Evolutionary conservation across 1,140 invertebrate species (phyloP).

Genomic region (Drosophila malerkotliana): DNA sequence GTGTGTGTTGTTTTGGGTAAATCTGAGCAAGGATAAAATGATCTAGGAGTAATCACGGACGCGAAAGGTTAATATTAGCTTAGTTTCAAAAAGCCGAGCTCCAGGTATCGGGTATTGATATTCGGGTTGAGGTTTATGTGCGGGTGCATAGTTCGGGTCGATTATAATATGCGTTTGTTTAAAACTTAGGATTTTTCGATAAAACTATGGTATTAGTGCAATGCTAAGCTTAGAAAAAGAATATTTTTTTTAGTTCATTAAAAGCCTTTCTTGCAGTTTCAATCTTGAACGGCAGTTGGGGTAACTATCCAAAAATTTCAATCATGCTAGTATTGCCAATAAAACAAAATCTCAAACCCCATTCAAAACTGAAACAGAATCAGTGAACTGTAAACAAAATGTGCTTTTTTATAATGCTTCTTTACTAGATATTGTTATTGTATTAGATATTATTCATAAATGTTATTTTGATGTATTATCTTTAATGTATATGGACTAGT

Average conservation of each 20-base stretch:
- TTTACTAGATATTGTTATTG: constrained; percentile 28
- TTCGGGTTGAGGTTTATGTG: neutral
- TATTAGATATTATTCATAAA: constrained; percentile 22
- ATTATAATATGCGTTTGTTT: neutral
- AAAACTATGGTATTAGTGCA: constrained; percentile 25
- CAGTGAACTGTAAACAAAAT: constrained; percentile 61
- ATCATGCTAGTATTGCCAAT: constrained; percentile 64
- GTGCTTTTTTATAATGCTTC: constrained; percentile 60
- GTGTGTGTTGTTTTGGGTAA: neutral
- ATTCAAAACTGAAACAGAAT: constrained; percentile 73
- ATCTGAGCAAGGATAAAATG: neutral
- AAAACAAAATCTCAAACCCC: constrained; percentile 37
- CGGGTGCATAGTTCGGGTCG: neutral
- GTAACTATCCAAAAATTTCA: constrained; percentile 35
- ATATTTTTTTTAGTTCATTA: constrained; percentile 6
- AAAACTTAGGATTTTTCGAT: neutral
- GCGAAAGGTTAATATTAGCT: neutral
- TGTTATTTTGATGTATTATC: constrained; percentile 22
- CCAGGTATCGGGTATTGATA: neutral
- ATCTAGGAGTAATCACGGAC: neutral
- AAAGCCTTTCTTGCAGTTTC: constrained; percentile 35
- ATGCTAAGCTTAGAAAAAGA: constrained; percentile 36
- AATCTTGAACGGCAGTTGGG: constrained; percentile 58
- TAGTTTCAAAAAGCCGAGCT: neutral
- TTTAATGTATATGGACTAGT: constrained; percentile 2